Base-by-base conservation (phyloP, 2,113 vertebrate species). In the Anser cygnoides region DNA sequence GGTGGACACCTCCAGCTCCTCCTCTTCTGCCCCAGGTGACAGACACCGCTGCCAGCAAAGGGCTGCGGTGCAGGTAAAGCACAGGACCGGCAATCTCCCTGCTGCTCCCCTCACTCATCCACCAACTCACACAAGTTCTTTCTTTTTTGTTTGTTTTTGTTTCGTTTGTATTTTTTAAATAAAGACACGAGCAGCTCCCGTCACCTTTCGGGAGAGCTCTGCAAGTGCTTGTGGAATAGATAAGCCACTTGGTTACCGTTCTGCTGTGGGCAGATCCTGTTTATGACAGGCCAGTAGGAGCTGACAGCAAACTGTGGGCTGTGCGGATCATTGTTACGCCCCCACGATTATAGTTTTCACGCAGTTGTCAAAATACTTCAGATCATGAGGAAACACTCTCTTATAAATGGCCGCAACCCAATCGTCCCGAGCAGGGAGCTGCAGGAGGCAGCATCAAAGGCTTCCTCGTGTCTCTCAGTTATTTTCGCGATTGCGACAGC, bases 391-490 rank as follows among this genome's bases (percentile, higher is more conserved):
- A 87, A 79, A 82, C 81, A 61, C 52, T 86, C 86, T 91, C 71
- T 84, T 87, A 71, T 83, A 85, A 87, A 68, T 79, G 95, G 50
- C 65, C 90, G 85, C 75, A 80, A 76, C 70, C 37, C 50, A 83
- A 20, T 68, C 74, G 25, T 66, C 87, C 94, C 46, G 59, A 89
- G 55, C 11, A 76, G 28, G 21, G 78, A 94, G 63, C 90, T 88
- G 78, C 63, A 91, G 81, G 75, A 95, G 82, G 75, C 59, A 91
- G 75, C 71, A 95, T 95, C 94, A 94, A 96, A 95, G 84, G 55
- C 67, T 91, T 89, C 66, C 81, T 93, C 61, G 20, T 14, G 16
- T 89, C 83, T 61, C 43, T 91, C 87, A 75, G 92, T 95, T 72
- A 67, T 61, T 96, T 91, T 85, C 70, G 68, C 67, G 79, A 73